A percentile compares a stretch with the other conserved stretches of the same genome.
Evolutionary conservation across 2,888 invertebrate genomes (phyloP).

Genomic region (Trichopoda pennipes): DNA sequence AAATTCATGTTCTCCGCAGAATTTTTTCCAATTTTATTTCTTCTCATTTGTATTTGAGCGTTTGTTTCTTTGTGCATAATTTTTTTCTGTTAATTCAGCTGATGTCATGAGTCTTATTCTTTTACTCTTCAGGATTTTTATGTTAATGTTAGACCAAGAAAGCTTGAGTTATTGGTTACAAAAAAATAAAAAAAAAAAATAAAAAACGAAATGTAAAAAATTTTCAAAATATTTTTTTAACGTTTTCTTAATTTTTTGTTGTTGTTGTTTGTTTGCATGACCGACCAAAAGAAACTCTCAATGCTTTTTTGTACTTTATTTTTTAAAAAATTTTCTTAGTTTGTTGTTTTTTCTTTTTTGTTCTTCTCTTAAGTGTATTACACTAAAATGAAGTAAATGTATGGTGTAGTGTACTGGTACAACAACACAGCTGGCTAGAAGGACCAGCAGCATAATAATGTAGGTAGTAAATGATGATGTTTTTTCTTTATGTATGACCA

Average conservation of each 20-base stretch:
- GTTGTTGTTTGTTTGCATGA: conserved; percentile 50
- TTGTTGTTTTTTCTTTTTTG: not conserved
- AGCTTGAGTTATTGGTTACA: conserved; percentile 68
- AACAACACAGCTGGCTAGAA: not conserved
- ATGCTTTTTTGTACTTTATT: conserved; percentile 34
- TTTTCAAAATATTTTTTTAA: conserved; percentile 45
- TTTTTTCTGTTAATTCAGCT: conserved; percentile 35
- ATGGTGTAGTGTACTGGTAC: conserved; percentile 1
- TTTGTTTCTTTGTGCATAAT: conserved; percentile 22
- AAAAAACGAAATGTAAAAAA: not conserved
- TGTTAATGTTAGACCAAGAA: conserved; percentile 70
- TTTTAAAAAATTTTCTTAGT: conserved; percentile 7
- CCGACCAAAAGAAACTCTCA: conserved; percentile 60
- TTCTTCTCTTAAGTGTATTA: conserved; percentile 38
- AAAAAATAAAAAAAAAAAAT: conserved; percentile 17
- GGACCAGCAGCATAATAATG: conserved; percentile 40
- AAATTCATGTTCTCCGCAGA: conserved; percentile 63
- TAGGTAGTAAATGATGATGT: conserved; percentile 19
- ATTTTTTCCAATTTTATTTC: conserved; percentile 63
- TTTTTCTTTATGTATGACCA: conserved; percentile 28
- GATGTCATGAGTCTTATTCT: conserved; percentile 70
- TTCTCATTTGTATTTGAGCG: conserved; percentile 26
- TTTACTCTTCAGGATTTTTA: conserved; percentile 73
- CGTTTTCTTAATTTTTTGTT: conserved; percentile 29
- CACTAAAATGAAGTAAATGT: conserved; percentile 34